phyloP scores from a whole-genome alignment of 2,888 invertebrate genomes.

The Latheticus oryzae region DNA sequence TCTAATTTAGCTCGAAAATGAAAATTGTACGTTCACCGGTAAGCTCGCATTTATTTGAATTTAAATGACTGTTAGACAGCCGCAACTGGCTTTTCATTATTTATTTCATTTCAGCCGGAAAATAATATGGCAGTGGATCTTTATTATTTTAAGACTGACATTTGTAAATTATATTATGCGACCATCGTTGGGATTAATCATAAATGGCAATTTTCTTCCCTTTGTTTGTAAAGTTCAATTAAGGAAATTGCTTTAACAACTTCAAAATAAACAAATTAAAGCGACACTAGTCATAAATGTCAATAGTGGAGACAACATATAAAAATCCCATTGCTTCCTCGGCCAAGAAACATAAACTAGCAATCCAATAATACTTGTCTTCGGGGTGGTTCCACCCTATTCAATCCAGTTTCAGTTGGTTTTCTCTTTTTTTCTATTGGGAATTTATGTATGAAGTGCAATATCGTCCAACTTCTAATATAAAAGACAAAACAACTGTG shows the following conservation, averaged over 20 bases:
- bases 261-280: conserved; percentile 21
- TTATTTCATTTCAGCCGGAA: background rate
- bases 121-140: background rate
- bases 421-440: conserved; percentile 8
- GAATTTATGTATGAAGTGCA: conserved; percentile 12
- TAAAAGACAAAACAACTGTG: conserved; percentile 1
- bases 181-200: conserved; percentile 20
- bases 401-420: conserved; percentile 1
- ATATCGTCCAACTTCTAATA: conserved; percentile 12
- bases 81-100: conserved; percentile 1
- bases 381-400: conserved; percentile 7
- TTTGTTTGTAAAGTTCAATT: conserved; percentile 22
- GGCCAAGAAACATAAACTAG: conserved; percentile 18
- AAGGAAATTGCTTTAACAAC: conserved; percentile 18
- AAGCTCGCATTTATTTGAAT: conserved; percentile 14
- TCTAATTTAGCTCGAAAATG: conserved; percentile 12
- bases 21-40: conserved; percentile 12
- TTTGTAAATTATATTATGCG: background rate
- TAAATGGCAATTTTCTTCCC: conserved; percentile 24
- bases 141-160: conserved; percentile 8
- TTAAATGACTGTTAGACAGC: conserved; percentile 11
- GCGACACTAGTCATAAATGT: conserved; percentile 10
- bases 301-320: conserved; percentile 8
- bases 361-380: conserved; percentile 26
- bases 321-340: conserved; percentile 6